Base-by-base conservation (phyloP, 2,888 invertebrate genomes). In the Harpalus rubripes region DNA sequence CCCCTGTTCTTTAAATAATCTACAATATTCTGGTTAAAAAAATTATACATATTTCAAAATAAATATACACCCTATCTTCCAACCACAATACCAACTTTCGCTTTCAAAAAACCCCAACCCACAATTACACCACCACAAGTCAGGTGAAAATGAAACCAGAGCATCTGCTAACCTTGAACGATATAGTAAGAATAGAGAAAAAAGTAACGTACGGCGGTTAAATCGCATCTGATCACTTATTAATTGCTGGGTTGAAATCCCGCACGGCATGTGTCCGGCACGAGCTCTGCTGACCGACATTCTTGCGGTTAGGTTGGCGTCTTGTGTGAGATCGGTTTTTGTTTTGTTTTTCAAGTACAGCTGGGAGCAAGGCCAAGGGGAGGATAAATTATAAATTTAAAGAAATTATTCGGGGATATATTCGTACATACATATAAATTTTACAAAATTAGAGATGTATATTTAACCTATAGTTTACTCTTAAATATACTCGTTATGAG, bases 261-360 rank as follows among this genome's bases (percentile, higher is more conserved):
- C 72, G 15, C 72, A 44, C 72, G 72, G 72, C 72, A 74, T 74
- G 72, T 74, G 72, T 74, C 72, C 44, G 58, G 58, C 78, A 78
- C 78, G 78, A 58, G 58, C 22, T 58, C 26, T 78, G 58, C 59
- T 80, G 80, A 80, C 80, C 80, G 80, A 80, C 80, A 80, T 80
- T 80, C 39, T 80, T 80, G 80, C 80, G 80, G 80, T 80, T 80
- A 61, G 8, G 39, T 10, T 80, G 80, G 72, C 56, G 59, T 58
- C 78, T 78, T 32, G 56, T 76, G 44, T 76, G 76, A 52, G 56
- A 52, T 76, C 56, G 56, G 12, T 41, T n/a, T 68, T 74, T 74
- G 72, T 74, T 74, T 74, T 68, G 41, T 65, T 68, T 68, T 74
- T 44, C 12, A 41, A 26, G 10, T 68, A 39, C 68, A 68, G 68